A percentile compares a stretch with the other conserved stretches of the same genome.
Evolutionary conservation across 2,888 invertebrate genomes (phyloP).

Genomic region (Mythimna pallens): DNA sequence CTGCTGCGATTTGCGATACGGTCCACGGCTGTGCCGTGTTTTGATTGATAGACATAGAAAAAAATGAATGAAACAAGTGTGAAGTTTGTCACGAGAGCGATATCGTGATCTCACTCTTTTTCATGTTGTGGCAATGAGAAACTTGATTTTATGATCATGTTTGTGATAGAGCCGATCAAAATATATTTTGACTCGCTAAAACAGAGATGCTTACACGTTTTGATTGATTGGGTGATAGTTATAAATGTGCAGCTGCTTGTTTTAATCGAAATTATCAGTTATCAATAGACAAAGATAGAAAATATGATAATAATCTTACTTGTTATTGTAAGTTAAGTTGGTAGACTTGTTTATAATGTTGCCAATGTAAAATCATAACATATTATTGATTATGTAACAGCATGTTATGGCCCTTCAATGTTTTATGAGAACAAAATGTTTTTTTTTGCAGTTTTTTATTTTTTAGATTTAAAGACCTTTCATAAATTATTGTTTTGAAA

Average conservation of each 20-base stretch:
- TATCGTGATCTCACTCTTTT: conserved; percentile 61
- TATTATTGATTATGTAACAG: not conserved
- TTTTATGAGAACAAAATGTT: not conserved
- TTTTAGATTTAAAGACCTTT: not conserved
- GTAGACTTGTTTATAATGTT: conserved; percentile 25
- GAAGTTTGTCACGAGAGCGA: conserved; percentile 69
- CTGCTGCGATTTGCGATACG: conserved; percentile 71
- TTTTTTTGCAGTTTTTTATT: not conserved
- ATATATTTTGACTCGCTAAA: not conserved
- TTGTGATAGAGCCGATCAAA: not conserved
- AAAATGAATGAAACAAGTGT: conserved; percentile 74
- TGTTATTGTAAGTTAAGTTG: conserved; percentile 37
- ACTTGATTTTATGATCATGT: not conserved
- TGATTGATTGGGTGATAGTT: not conserved
- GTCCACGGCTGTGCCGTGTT: conserved; percentile 66
- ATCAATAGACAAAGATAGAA: conserved; percentile 64
- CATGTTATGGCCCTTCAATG: too few species aligned
- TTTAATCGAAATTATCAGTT: conserved; percentile 25
- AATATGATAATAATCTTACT: conserved; percentile 28
- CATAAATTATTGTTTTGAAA: not conserved
- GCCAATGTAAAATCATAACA: conserved; percentile 10
- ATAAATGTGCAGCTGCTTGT: not conserved
- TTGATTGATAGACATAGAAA: conserved; percentile 69
- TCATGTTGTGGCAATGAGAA: conserved; percentile 35
- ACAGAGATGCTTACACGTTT: conserved; percentile 2